Evolutionary conservation across 1,140 invertebrate genomes (phyloP), one percentile per base, ranked within the genome.

Genomic region (Euwallacea fornicatus): DNA sequence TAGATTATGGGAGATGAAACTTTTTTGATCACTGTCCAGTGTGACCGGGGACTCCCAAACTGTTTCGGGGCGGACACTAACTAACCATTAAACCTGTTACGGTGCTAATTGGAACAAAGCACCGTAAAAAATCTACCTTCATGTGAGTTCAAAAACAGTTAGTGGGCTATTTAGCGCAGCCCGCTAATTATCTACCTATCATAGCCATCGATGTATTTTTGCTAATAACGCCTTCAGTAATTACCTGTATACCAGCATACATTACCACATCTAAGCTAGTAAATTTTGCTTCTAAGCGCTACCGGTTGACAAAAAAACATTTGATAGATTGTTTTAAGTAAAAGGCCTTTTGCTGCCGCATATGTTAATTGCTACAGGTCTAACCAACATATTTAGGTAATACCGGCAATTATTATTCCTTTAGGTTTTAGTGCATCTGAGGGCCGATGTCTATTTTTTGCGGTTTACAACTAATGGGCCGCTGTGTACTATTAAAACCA

Each of bases 1-100:
- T 62, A 69, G 67, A 69, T 69, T 69, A 62, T 62, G 50, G 59
- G 11, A 54, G 55, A 59, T 47, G 58, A 62, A 69, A 69, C 13
- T 61, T 69, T 69, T 69, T 69, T 50, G 50, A 11, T 42, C 41
- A 43, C 16, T 60, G 54, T 58, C 66, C 56, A 60, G n/a, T 42
- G 42, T 21, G n/a, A 16, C 42, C 66, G 43, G 66, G 6, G 43
- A 21, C 59, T 60, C 55, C 42, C 53, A 67, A 67, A 9, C 55
- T 2, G 16, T 54, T 7, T 33, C 1, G 21, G 4, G 21, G 21
- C 21, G 21, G 4, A 4, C 21, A 4, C 13, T 13, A 50, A 50
- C 13, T 9, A 3, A 56, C 54, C 15, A 8, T 2, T 11, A 9
- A 11, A 9, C 1, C 54, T 16, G 54, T 56, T 56, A 7, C 8